Conservation (phyloP, 2,113 vertebrate species). For the Holacanthus passer region DNA sequence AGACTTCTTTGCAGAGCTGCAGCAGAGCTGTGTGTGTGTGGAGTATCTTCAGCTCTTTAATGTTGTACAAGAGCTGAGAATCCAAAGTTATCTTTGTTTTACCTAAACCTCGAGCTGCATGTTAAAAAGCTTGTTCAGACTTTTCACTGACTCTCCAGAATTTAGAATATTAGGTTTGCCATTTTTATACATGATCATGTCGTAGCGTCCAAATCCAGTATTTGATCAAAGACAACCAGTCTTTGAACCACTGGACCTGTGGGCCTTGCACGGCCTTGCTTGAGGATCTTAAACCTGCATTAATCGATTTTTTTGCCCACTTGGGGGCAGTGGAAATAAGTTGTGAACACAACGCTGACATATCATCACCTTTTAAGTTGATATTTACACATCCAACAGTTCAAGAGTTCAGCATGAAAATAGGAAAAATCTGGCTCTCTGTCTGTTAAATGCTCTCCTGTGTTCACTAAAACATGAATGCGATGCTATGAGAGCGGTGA, state of each 20-base stretch:
- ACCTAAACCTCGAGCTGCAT: not conserved
- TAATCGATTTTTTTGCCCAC: not conserved
- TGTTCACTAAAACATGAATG: too few species aligned
- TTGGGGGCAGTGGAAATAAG: not conserved
- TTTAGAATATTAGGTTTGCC: not conserved
- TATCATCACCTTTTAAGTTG: not conserved
- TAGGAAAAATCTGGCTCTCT: not conserved
- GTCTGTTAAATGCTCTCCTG: not conserved
- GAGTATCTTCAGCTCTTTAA: not conserved
- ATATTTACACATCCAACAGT: not conserved
- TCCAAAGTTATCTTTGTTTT: not conserved
- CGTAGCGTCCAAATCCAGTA: not conserved
- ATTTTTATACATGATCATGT: not conserved
- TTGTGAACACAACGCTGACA: not conserved
- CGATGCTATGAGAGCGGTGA: too few species aligned
- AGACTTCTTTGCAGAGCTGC: not conserved
- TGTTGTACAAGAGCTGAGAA: not conserved
- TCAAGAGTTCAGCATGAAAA: too few species aligned
- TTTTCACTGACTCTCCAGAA: not conserved
- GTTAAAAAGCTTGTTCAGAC: not conserved
- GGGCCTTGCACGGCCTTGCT: not conserved
- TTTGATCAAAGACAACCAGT: not conserved
- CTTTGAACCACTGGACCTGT: not conserved
- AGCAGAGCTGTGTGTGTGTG: not conserved
- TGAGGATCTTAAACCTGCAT: not conserved